These are phyloP conservation scores for Nipponia nippon DNA, from an alignment of 2,113 vertebrate species.

Conservation along the genomic window DNA sequence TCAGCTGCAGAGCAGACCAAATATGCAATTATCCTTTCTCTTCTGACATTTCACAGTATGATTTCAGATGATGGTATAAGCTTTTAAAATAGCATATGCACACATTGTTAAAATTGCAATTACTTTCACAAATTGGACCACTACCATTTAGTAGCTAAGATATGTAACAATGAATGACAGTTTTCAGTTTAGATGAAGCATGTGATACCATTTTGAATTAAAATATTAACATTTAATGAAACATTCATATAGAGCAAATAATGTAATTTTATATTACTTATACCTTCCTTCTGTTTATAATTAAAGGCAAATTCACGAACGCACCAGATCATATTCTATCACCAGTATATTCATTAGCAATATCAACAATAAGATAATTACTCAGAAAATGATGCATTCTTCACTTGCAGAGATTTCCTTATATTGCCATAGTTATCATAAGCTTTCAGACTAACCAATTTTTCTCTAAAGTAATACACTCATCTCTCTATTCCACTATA, in stretches of 20 bases:
- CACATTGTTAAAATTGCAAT: neutral
- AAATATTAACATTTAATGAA: neutral
- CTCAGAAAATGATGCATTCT: neutral
- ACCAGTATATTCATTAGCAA: neutral
- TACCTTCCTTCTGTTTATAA: neutral
- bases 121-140: neutral
- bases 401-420: neutral
- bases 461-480: neutral
- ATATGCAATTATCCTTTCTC: neutral
- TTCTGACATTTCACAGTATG: neutral
- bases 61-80: neutral
- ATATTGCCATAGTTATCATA: neutral
- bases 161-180: neutral
- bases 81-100: neutral
- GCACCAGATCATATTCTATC: neutral
- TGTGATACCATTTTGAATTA: neutral
- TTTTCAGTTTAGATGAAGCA: neutral
- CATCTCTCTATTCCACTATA: neutral
- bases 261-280: neutral
- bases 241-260: neutral
- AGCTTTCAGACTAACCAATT: neutral
- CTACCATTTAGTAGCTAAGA: neutral
- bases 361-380: neutral
- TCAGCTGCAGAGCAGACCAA: neutral
- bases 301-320: neutral